Evolutionary conservation across 2,797 vertebrate genomes (phyloP), one percentile per base, ranked within the genome.

Genomic region (Tolypeutes matacus): DNA sequence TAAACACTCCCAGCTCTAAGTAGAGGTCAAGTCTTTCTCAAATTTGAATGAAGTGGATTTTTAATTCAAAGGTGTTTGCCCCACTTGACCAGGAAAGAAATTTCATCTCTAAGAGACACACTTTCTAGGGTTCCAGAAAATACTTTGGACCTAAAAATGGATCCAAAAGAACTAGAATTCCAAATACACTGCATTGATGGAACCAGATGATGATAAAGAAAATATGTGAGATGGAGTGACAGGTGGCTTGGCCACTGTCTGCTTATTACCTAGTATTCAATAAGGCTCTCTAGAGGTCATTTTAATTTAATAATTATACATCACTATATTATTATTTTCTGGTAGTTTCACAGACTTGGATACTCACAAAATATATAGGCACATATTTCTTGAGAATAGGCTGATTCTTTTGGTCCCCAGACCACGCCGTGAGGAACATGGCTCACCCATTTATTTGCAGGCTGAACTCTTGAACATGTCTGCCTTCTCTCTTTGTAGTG

Each of bases 401-500:
- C 29, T 1, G 0, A 8, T 31, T 46, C n/a, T 46, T 3, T 23
- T 42, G n/a, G 51, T 31, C 34, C 67, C 6, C 36, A 31, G 42
- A 11, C 23, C 2, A 23, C 9, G 1, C 76, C 56, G 17, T 7
- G 60, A 69, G 87, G 56, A 46, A 62, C 34, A 46, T 31, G 21
- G 9, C 60, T 46, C 11, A 25, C 20, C 23, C 70, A 20, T 29
- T 29, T 6, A 20, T 29, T 29, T 6, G 0, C 12, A 56, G 49
- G 6, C 13, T 62, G 65, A 64, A 12, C 31, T 72, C 65, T 69
- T 15, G 15, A 20, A n/a, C 31, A 23, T 64, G 34, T 27, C 80
- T 34, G 11, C 60, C 39, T 60, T 70, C 83, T 64, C 42, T 83
- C 20, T 96, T 94, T 93, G 18, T 84, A 98, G 98, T 39, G 60